Evolutionary conservation across 1,140 invertebrate species (phyloP).

Genomic region (Lineus longissimus): DNA sequence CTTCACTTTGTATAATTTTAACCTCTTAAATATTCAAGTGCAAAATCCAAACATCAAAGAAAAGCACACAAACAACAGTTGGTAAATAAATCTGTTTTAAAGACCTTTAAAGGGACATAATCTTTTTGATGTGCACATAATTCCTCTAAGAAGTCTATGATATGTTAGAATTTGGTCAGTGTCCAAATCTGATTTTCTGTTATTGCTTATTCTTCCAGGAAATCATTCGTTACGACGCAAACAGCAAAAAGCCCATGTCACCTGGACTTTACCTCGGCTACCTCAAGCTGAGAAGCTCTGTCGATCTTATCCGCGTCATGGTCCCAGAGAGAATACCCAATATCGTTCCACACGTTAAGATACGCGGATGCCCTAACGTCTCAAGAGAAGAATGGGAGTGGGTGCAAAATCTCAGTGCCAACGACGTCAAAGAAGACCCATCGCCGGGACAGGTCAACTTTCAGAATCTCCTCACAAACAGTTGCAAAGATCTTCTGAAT

Average conservation of each 20-base stretch:
- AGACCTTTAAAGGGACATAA: too few species aligned
- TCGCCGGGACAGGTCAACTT: conserved; percentile 38
- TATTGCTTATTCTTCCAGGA: conserved; percentile 59
- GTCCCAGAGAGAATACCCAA: conserved; percentile 87
- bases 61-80: too few species aligned
- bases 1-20: too few species aligned
- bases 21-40: too few species aligned
- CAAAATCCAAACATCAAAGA: too few species aligned
- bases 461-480: conserved; percentile 35
- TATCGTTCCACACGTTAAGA: conserved; percentile 85
- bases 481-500: conserved; percentile 36
- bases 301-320: conserved; percentile 89
- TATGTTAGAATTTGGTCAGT: too few species aligned
- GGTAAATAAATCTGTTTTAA: too few species aligned
- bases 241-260: conserved; percentile 72
- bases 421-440: conserved; percentile 15
- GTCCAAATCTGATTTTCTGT: neutral
- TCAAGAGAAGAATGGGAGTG: conserved; percentile 90
- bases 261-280: conserved; percentile 91
- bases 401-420: conserved; percentile 48
- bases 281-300: conserved; percentile 89
- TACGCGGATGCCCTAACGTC: conserved; percentile 91
- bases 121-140: too few species aligned
- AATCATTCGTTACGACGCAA: conserved; percentile 88
- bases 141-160: too few species aligned